Conservation (phyloP, 2,888 invertebrate genomes). For the Lordiphosa fenestrarum region DNA sequence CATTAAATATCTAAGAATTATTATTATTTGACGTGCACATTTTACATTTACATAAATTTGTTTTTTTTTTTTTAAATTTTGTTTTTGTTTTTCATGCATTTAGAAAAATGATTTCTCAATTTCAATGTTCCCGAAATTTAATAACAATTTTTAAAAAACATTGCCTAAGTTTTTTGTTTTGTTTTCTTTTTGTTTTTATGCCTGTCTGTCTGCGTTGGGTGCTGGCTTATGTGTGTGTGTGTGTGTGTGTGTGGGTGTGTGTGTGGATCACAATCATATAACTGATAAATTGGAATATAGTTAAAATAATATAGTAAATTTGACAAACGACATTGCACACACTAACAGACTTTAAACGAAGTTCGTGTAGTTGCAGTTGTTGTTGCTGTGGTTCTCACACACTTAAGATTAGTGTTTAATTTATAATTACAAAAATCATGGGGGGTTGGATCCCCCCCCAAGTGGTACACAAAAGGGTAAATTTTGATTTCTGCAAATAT, state of each 20-base stretch:
- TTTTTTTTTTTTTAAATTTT: conserved; percentile 16
- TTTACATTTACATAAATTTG: conserved; percentile 71
- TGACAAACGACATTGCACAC: conserved; percentile 15
- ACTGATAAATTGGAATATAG: conserved; percentile 12
- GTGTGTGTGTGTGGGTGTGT: conserved; percentile 14
- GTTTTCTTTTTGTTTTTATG: conserved; percentile 9
- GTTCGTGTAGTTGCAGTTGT: conserved; percentile 23
- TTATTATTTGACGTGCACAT: conserved; percentile 73
- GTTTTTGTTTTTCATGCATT: conserved; percentile 15
- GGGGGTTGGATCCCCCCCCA: conserved; percentile 20
- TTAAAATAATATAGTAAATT: conserved; percentile 23
- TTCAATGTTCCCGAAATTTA: conserved; percentile 67
- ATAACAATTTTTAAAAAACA: conserved; percentile 63
- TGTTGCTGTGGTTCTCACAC: conserved; percentile 18
- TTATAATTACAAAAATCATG: conserved; percentile 62
- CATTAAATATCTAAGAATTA: conserved; percentile 70
- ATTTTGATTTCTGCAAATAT: conserved; percentile 2
- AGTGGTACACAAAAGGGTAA: conserved; percentile 7
- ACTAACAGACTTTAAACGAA: conserved; percentile 25
- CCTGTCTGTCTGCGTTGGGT: conserved; percentile 14
- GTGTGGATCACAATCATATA: conserved; percentile 12
- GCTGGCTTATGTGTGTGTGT: conserved; percentile 9
- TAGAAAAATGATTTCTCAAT: conserved; percentile 32
- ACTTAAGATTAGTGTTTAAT: conserved; percentile 51
- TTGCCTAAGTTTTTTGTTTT: conserved; percentile 42